Percentiles rank a stretch among this genome's conserved stretches.
Conservation (phyloP, 2,113 vertebrate genomes). For the Brachionichthys hirsutus region DNA sequence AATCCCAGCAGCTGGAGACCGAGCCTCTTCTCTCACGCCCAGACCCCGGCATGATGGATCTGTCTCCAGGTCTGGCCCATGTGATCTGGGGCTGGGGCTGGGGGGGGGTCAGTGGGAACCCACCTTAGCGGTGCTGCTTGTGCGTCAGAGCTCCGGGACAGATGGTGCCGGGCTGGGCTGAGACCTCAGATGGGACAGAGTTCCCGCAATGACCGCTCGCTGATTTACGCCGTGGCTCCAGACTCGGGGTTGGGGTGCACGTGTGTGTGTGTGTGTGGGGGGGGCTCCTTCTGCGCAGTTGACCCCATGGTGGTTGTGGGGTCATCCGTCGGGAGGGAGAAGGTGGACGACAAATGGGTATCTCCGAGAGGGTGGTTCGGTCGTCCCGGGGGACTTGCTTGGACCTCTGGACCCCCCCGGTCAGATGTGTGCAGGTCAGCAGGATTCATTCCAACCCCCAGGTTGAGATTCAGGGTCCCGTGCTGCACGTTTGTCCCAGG, state of each 20-base stretch:
- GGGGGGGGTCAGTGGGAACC: slow-evolving; percentile 71
- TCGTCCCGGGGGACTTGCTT: slow-evolving; percentile 63
- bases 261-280: background rate
- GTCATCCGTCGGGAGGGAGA: slow-evolving; percentile 54
- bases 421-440: slow-evolving; percentile 59
- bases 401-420: slow-evolving; percentile 42
- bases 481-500: too few relatives aligned
- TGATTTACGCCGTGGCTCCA: slow-evolving; percentile 75
- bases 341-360: slow-evolving; percentile 71
- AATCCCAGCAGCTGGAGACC: background rate
- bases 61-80: slow-evolving; percentile 35
- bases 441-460: slow-evolving; percentile 40
- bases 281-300: slow-evolving; percentile 61
- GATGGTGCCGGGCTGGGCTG: slow-evolving; percentile 76
- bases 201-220: slow-evolving; percentile 72
- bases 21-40: slow-evolving; percentile 12
- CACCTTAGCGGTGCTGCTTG: slow-evolving; percentile 50
- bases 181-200: slow-evolving; percentile 54
- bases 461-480: too few relatives aligned
- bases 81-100: slow-evolving; percentile 29
- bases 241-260: slow-evolving; percentile 43
- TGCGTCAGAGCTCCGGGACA: slow-evolving; percentile 73
- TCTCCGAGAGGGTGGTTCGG: slow-evolving; percentile 67
- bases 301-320: slow-evolving; percentile 70
- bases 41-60: slow-evolving; percentile 62